phyloP scores from a whole-genome alignment of 2,797 vertebrate species.

The Sebastes matsubarae region DNA sequence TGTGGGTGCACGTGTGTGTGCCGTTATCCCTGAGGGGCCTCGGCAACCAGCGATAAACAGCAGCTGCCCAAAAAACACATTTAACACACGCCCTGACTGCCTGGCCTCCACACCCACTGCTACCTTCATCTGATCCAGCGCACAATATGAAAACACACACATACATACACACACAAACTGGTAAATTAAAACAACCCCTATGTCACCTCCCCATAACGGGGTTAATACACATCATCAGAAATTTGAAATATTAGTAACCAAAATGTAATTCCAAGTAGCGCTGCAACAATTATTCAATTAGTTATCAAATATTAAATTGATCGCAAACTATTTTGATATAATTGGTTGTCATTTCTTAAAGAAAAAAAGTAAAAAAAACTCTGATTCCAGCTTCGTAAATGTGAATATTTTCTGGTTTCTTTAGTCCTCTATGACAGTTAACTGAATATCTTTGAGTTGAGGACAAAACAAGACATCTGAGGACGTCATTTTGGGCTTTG shows the following conservation, averaged over 20 bases:
- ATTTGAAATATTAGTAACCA: background rate
- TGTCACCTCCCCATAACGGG: background rate
- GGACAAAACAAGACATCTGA: no score
- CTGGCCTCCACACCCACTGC: background rate
- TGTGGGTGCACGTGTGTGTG: conserved; percentile 34
- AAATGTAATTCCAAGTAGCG: background rate
- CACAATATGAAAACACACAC: background rate
- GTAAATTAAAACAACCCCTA: background rate
- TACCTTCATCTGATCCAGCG: background rate
- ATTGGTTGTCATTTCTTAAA: no score
- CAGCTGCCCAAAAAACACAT: conserved; percentile 44
- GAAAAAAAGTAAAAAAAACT: no score
- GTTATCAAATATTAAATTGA: no score
- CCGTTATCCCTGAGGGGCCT: background rate
- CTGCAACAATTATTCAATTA: no score
- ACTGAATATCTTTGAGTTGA: no score
- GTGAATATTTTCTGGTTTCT: no score
- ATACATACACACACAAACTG: background rate
- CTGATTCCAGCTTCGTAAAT: no score
- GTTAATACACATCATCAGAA: conserved; percentile 12
- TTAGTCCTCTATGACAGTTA: no score
- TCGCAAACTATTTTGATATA: no score
- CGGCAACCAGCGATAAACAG: conserved; percentile 33
- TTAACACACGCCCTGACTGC: background rate
- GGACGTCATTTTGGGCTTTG: no score